Conservation (phyloP, 2,797 vertebrate genomes). For the Otolemur crassicaudatus region DNA sequence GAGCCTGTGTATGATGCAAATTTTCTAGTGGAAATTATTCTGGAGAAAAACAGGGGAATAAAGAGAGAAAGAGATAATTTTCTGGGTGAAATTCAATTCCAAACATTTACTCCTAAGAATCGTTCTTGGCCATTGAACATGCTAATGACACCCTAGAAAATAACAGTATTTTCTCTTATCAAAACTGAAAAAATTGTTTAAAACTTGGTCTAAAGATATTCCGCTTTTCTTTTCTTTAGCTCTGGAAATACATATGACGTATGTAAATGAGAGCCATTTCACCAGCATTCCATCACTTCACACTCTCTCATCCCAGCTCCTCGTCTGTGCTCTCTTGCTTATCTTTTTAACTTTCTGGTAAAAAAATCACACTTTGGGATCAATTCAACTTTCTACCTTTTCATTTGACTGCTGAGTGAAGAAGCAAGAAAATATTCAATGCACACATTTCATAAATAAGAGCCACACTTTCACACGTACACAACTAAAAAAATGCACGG, state of each 20-base stretch:
- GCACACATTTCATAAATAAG: background rate
- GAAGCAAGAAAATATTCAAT: background rate
- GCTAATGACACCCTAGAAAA: background rate
- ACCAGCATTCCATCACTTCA: background rate
- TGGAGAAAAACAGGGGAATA: conserved; percentile 20
- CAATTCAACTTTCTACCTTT: background rate
- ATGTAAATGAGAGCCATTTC: background rate
- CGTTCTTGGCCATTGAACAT: background rate
- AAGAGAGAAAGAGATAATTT: background rate
- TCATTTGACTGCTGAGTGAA: background rate
- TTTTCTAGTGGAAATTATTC: background rate
- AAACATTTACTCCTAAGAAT: background rate
- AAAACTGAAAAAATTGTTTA: background rate
- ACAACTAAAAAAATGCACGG: background rate
- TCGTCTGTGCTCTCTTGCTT: background rate
- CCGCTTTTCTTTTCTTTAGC: background rate
- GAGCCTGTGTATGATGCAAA: background rate
- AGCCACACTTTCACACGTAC: background rate
- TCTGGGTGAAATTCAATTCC: background rate
- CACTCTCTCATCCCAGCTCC: background rate
- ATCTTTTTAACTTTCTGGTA: background rate
- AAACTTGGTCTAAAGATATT: background rate
- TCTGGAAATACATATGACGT: background rate
- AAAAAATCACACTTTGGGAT: background rate
- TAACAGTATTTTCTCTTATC: background rate